Conservation (phyloP, 2,888 invertebrate genomes). For the Scaptomyza reducta region DNA sequence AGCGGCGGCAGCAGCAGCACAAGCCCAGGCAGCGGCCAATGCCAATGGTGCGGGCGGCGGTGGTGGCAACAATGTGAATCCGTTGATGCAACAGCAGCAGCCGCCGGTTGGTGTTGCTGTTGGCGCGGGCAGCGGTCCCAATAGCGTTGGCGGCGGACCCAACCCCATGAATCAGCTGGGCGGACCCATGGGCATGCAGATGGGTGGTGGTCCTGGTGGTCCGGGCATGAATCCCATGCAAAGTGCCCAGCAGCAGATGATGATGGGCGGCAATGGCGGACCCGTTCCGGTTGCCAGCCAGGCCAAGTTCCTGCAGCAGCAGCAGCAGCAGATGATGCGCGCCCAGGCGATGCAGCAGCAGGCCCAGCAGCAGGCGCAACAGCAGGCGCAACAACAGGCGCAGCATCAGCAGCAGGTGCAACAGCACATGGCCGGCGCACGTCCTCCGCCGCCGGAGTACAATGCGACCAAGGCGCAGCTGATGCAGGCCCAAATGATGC, state of each 20-base stretch:
- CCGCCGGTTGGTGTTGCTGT: slow-evolving; percentile 36
- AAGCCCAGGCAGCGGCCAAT: slow-evolving; percentile 83
- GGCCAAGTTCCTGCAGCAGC: slow-evolving; percentile 89
- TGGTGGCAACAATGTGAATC: slow-evolving; percentile 57
- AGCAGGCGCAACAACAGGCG: slow-evolving; percentile 67
- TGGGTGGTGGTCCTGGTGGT: slow-evolving; percentile 63
- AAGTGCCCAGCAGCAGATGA: slow-evolving; percentile 63
- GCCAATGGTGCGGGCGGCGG: slow-evolving; percentile 73
- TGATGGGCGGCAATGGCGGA: slow-evolving; percentile 72
- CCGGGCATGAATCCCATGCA: slow-evolving; percentile 77
- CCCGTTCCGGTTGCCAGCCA: slow-evolving; percentile 84
- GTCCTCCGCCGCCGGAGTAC: slow-evolving; percentile 94
- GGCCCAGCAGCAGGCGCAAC: slow-evolving; percentile 85
- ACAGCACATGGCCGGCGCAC: slow-evolving; percentile 85
- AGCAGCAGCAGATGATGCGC: slow-evolving; percentile 88
- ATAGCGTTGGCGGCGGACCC: slow-evolving; percentile 50
- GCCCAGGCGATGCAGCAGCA: slow-evolving; percentile 81
- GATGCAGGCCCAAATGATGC: slow-evolving; percentile 86
- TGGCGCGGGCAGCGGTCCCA: slow-evolving; percentile 46
- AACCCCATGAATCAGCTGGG: slow-evolving; percentile 69
- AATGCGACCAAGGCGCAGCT: slow-evolving; percentile 86
- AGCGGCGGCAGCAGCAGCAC: slow-evolving; percentile 83
- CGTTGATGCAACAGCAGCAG: slow-evolving; percentile 65
- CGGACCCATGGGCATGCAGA: slow-evolving; percentile 77
- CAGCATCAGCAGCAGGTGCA: slow-evolving; percentile 87